Percentiles rank a stretch among this genome's conserved stretches.
Evolutionary conservation across 2,888 invertebrate genomes (phyloP).

Genomic region (Diarsia rubi): DNA sequence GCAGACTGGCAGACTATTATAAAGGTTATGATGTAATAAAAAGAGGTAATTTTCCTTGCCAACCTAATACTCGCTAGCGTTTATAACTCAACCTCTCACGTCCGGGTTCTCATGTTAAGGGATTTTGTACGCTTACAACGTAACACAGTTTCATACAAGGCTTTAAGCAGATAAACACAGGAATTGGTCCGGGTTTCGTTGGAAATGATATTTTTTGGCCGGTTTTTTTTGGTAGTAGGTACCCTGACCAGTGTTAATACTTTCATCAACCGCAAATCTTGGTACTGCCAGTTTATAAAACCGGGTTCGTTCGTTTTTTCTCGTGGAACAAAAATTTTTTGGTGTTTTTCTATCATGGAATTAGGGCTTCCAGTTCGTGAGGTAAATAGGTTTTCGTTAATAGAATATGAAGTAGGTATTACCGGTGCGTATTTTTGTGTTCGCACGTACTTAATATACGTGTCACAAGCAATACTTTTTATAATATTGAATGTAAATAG

Average conservation of each 20-base stretch:
- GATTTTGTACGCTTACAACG: constrained; percentile 71
- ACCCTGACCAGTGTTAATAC: constrained; percentile 43
- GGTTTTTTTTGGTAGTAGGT: constrained; percentile 51
- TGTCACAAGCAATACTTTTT: not conserved
- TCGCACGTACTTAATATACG: constrained; percentile 17
- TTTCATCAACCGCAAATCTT: constrained; percentile 46
- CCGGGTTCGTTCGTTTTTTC: constrained; percentile 4
- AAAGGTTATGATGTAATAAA: constrained; percentile 10
- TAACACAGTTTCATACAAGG: constrained; percentile 74
- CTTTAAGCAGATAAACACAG: constrained; percentile 76
- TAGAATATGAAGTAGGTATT: constrained; percentile 29
- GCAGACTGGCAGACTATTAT: too few relatives aligned
- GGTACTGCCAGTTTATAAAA: constrained; percentile 35
- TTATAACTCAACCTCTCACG: constrained; percentile 42
- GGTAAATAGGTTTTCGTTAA: constrained; percentile 30
- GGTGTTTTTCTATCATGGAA: constrained; percentile 36
- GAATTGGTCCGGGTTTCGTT: constrained; percentile 64
- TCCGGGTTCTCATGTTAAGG: constrained; percentile 52
- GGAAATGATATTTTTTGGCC: constrained; percentile 69
- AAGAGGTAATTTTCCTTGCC: constrained; percentile 1
- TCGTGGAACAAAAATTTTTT: constrained; percentile 16
- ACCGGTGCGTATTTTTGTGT: constrained; percentile 10
- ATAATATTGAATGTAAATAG: not conserved
- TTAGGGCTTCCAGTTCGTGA: constrained; percentile 19
- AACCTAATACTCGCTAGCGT: constrained; percentile 45